Base-by-base conservation (phyloP, 2,113 vertebrate genomes). In the Microtus ochrogaster region DNA sequence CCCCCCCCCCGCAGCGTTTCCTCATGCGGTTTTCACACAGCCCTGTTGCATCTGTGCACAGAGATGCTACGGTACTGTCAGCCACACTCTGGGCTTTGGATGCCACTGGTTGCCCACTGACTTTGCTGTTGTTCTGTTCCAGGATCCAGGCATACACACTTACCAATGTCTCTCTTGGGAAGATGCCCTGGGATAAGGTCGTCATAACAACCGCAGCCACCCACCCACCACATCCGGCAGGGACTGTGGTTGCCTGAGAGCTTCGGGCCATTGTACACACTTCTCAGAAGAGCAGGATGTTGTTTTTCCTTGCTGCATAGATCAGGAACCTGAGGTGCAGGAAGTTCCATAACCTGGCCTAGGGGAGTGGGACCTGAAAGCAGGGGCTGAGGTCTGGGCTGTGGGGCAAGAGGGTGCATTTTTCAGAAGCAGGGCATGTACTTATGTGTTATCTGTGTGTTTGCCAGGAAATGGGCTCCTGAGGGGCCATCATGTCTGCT, bases 1-100 rank as follows among this genome's bases (percentile, higher is more conserved):
- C 44, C 44, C 39, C 36, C 52, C 7, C 13, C 2, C 0, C 4
- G 0, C 0, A 19, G 24, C 24, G 28, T 21, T 11, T 39, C 74
- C 41, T 41, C 0, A 5, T 8, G 2, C 11, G 3, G 28, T 5
- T 12, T 21, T 61, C 19, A 33, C 4, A 7, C 1, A 0, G 11
- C 10, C 3, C 0, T 9, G 5, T n/a, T 2, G 7, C 26, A 41
- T 36, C 26, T 65, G 66, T 41, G 19, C 44, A 72, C 47, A 61
- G 7, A 78, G 26, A 22, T 13, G n/a, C 74, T 30, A 36, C 8
- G 16, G 58, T 33, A 19, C 9, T 41, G 61, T 33, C 26, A 33
- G n/a, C 82, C 61, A 66, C 82, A 0, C 4, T 33, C 41, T 8
- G 21, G 61, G 33, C 39, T 65, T 30, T 44, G 61, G 41, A 33